Conservation (phyloP, 2,888 invertebrate species). For the Heliothis peltigera region DNA sequence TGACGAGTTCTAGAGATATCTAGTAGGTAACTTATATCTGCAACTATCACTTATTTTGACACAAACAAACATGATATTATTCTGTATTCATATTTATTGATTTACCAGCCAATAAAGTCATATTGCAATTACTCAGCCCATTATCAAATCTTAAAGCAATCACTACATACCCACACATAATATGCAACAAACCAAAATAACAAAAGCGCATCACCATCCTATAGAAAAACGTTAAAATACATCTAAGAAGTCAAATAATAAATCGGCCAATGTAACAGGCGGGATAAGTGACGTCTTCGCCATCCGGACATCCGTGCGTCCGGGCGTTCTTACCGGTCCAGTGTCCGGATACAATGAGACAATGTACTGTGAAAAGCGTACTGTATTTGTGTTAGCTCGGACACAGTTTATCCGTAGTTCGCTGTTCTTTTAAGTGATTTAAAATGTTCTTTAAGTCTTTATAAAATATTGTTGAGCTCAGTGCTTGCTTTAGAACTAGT, state of each 20-base stretch:
- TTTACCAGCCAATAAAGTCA: too few species aligned
- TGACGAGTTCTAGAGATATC: too few species aligned
- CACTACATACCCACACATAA: too few species aligned
- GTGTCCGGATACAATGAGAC: conserved; percentile 61
- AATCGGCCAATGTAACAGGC: conserved; percentile 46
- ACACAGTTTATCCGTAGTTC: conserved; percentile 55
- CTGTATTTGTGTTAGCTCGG: conserved; percentile 58
- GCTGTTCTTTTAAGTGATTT: conserved; percentile 60
- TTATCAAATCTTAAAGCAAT: too few species aligned
- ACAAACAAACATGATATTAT: too few species aligned
- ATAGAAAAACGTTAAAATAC: conserved; percentile 19
- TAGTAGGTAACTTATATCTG: too few species aligned
- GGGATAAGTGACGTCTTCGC: conserved; percentile 58
- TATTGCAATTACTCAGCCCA: too few species aligned
- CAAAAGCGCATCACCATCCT: conserved; percentile 6
- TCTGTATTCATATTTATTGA: too few species aligned
- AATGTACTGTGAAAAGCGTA: conserved; percentile 60
- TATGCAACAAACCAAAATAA: conserved; percentile 11
- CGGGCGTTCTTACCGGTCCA: conserved; percentile 43
- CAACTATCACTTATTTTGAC: too few species aligned
- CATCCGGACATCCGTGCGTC: conserved; percentile 47
- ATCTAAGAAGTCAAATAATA: conserved; percentile 55
- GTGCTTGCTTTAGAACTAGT: conserved; percentile 24
- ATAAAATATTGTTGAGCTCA: conserved; percentile 43
- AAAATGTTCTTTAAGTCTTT: conserved; percentile 49